These are phyloP conservation scores for Alethe diademata DNA, from an alignment of 2,113 vertebrate genomes.

Conservation along the genomic window DNA sequence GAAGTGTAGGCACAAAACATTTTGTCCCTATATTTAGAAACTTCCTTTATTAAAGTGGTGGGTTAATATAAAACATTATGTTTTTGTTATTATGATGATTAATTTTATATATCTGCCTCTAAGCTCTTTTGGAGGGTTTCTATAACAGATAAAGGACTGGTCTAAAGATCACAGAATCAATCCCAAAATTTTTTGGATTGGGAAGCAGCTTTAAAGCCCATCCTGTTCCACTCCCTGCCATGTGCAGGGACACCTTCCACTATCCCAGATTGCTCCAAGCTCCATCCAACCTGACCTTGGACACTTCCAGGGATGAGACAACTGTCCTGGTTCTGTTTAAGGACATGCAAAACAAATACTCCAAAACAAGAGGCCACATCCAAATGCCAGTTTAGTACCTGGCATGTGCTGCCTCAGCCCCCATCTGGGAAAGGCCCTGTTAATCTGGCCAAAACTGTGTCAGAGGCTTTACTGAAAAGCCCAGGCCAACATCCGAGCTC, in stretches of 20 bases:
- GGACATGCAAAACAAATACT: neutral
- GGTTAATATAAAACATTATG: neutral
- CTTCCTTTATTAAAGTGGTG: neutral
- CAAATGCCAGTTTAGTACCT: neutral
- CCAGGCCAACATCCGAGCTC: neutral
- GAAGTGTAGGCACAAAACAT: neutral
- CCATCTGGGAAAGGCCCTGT: neutral
- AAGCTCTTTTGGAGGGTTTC: neutral
- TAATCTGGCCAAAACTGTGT: neutral
- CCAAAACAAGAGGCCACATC: neutral
- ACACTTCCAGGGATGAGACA: neutral
- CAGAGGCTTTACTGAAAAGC: neutral
- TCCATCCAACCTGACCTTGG: neutral
- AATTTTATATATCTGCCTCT: neutral
- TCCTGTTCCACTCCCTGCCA: fast-evolving
- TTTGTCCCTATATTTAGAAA: neutral
- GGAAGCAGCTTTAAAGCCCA: neutral
- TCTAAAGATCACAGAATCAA: neutral
- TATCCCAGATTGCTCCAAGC: neutral
- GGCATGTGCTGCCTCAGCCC: neutral
- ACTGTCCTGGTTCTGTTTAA: neutral
- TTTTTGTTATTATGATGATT: neutral
- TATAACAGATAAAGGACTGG: neutral
- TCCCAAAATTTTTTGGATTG: neutral
- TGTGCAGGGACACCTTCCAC: neutral